Conservation (phyloP, 2,797 vertebrate genomes). For the Notoglanidium macrostoma region DNA sequence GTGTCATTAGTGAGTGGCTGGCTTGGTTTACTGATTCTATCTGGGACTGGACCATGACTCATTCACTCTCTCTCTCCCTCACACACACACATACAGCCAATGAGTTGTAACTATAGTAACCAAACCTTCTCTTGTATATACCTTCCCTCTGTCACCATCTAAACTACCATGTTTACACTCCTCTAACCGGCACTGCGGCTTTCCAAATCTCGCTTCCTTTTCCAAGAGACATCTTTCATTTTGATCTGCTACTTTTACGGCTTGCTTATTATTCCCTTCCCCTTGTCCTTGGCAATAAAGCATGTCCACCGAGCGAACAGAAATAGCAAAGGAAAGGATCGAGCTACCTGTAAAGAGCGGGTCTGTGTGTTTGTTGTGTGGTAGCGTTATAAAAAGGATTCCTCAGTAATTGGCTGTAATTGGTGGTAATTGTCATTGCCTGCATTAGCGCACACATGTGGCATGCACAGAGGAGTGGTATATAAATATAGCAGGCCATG, state of each 20-base stretch:
- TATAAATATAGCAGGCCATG: conserved; percentile 39
- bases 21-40: conserved; percentile 51
- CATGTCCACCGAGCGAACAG: neutral
- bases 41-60: conserved; percentile 32
- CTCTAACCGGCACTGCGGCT: neutral
- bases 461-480: conserved; percentile 16
- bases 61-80: conserved; percentile 19
- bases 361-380: conserved; percentile 32
- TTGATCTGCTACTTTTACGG: conserved; percentile 1
- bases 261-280: neutral
- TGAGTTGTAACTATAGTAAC: conserved; percentile 28
- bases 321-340: conserved; percentile 6
- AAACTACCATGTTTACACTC: conserved; percentile 8
- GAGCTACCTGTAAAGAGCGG: neutral
- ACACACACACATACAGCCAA: neutral
- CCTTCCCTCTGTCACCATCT: conserved; percentile 4
- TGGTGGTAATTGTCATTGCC: conserved; percentile 31
- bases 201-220: neutral
- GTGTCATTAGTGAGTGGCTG: conserved; percentile 45
- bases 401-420: conserved; percentile 38
- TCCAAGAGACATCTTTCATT: neutral
- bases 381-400: conserved; percentile 44
- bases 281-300: conserved; percentile 7
- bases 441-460: conserved; percentile 44
- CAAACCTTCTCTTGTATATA: conserved; percentile 24